A percentile compares a stretch with the other conserved stretches of the same genome.
Evolutionary conservation across 2,888 invertebrate species (phyloP).

Genomic region (Orchesella flavescens): DNA sequence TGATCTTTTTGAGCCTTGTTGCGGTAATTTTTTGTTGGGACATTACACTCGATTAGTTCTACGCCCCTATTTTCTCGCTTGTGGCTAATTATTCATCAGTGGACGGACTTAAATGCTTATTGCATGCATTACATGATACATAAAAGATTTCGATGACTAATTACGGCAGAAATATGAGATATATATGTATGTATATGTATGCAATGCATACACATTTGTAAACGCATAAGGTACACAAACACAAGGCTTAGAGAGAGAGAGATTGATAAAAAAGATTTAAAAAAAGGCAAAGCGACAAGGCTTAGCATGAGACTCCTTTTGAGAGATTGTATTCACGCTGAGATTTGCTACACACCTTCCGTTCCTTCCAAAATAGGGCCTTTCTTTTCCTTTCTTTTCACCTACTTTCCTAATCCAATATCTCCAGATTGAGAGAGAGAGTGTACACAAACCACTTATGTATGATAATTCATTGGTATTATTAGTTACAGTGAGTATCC

Average conservation of each 20-base stretch:
- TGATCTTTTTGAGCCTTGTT: slow-evolving; percentile 4
- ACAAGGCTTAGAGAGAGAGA: no score
- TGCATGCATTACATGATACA: slow-evolving; percentile 39
- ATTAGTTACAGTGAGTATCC: slow-evolving; percentile 9
- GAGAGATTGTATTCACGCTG: slow-evolving; percentile 37
- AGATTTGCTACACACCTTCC: slow-evolving; percentile 32
- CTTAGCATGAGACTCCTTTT: slow-evolving; percentile 15
- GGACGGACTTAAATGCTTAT: background rate
- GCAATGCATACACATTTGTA: slow-evolving; percentile 30
- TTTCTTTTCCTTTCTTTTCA: slow-evolving; percentile 36
- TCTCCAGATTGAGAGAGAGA: slow-evolving; percentile 17
- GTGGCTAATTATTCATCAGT: slow-evolving; percentile 70
- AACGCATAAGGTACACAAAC: background rate
- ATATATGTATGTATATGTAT: slow-evolving; percentile 13
- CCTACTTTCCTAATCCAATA: slow-evolving; percentile 14
- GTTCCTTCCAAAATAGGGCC: background rate
- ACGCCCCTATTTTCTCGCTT: slow-evolving; percentile 71
- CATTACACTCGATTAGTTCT: slow-evolving; percentile 66
- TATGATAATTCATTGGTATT: slow-evolving; percentile 17
- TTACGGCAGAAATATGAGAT: slow-evolving; percentile 63
- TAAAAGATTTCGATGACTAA: slow-evolving; percentile 70
- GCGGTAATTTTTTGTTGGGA: slow-evolving; percentile 35
- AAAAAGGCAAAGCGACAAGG: background rate
- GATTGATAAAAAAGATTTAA: background rate
- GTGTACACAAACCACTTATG: slow-evolving; percentile 2